phyloP scores from a whole-genome alignment of 23 tunicate species.

The Aplidium turbinatum region DNA sequence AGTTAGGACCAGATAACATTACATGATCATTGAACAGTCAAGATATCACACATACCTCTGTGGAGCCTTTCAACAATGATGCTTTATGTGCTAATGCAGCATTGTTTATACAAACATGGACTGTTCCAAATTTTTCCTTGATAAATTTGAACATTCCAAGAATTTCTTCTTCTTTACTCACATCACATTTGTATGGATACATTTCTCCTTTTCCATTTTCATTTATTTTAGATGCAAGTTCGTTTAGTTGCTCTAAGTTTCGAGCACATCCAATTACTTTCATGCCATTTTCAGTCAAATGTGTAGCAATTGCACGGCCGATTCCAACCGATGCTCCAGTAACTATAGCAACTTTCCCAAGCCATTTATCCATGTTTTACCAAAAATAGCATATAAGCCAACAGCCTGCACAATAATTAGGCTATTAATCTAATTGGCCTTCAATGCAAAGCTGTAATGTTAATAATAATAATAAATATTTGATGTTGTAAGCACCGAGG shows the following conservation, averaged over 20 bases:
- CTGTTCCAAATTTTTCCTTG: constrained; percentile 36
- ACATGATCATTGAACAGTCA: too few relatives aligned
- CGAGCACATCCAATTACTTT: constrained; percentile 45
- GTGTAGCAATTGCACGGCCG: constrained; percentile 40
- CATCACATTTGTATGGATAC: constrained; percentile 35
- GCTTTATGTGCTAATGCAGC: constrained; percentile 49
- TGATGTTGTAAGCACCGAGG: too few relatives aligned
- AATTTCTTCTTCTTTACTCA: constrained; percentile 40
- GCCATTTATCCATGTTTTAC: constrained; percentile 43
- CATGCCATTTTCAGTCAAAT: constrained; percentile 40
- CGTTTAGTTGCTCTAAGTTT: constrained; percentile 30
- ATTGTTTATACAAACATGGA: constrained; percentile 52
- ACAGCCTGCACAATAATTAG: too few relatives aligned
- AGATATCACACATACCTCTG: constrained; percentile 44
- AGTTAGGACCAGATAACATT: too few relatives aligned
- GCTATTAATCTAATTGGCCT: too few relatives aligned
- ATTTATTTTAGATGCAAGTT: constrained; percentile 33
- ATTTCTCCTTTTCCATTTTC: constrained; percentile 10
- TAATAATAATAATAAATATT: too few relatives aligned
- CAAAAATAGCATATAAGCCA: too few relatives aligned
- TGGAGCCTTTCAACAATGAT: constrained; percentile 25
- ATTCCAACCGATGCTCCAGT: constrained; percentile 60
- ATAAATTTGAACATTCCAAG: constrained; percentile 38
- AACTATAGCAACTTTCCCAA: constrained; percentile 56
- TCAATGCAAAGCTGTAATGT: too few relatives aligned